phyloP scores from a whole-genome alignment of 2,113 vertebrate species.

The Laterallus jamaicensis region DNA sequence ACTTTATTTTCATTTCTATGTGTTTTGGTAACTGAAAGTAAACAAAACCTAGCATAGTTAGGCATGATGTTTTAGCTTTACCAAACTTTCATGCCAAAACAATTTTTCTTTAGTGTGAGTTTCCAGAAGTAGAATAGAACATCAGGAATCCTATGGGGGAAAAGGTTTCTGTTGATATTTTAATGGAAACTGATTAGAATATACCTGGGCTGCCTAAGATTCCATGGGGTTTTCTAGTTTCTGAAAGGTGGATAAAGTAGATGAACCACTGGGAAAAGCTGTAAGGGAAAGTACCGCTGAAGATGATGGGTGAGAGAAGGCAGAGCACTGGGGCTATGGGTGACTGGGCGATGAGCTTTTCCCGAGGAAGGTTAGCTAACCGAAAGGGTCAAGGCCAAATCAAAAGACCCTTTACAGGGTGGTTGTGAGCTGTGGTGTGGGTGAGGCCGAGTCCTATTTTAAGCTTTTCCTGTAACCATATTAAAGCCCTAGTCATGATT shows the following conservation, averaged over 20 bases:
- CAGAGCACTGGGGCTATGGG: neutral
- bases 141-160: neutral
- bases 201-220: neutral
- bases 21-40: neutral
- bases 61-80: neutral
- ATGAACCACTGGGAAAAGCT: neutral
- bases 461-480: neutral
- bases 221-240: neutral
- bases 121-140: neutral
- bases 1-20: slow-evolving; percentile 17
- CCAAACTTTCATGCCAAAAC: neutral
- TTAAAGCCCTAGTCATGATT: neutral
- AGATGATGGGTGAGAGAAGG: neutral
- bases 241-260: neutral
- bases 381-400: neutral
- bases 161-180: neutral
- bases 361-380: neutral
- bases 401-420: neutral
- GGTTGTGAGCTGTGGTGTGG: neutral
- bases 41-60: neutral
- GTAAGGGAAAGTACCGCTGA: neutral
- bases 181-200: neutral
- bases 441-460: neutral
- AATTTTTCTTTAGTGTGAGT: neutral
- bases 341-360: neutral